Percentiles rank a stretch among this genome's conserved stretches.
These are phyloP conservation scores for Caenorhabditis latens DNA, from an alignment of 1,140 invertebrate genomes.

Conservation along the genomic window DNA sequence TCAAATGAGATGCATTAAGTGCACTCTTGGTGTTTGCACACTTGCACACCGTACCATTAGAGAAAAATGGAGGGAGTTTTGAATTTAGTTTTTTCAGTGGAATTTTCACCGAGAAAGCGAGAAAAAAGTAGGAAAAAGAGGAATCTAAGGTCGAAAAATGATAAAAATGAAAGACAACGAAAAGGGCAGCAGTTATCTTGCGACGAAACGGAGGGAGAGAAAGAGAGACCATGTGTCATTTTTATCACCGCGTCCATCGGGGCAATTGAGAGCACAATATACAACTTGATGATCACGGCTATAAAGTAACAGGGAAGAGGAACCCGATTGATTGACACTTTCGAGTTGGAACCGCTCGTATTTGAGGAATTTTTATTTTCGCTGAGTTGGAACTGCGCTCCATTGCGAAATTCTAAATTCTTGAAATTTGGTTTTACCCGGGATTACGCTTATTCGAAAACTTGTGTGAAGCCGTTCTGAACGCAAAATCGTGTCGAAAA, in stretches of 20 bases:
- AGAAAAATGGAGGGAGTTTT: background rate
- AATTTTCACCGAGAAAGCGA: background rate
- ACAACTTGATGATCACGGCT: constrained; percentile 19
- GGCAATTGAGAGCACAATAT: background rate
- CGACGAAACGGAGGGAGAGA: background rate
- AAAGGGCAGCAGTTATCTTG: background rate
- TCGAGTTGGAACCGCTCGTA: too few relatives aligned
- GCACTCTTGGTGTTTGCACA: background rate
- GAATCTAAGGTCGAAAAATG: background rate
- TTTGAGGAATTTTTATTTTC: too few relatives aligned
- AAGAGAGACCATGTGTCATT: constrained; percentile 41
- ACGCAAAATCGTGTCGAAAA: too few relatives aligned
- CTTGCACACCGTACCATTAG: background rate
- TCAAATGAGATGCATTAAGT: background rate
- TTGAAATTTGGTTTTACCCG: too few relatives aligned
- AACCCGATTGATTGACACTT: too few relatives aligned
- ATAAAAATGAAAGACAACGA: background rate
- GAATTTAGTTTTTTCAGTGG: background rate
- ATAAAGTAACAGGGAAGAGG: constrained; percentile 4
- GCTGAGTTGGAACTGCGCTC: too few relatives aligned
- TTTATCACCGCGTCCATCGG: background rate
- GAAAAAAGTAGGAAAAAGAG: background rate
- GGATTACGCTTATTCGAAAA: too few relatives aligned
- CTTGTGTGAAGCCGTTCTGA: too few relatives aligned
- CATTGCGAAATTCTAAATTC: too few relatives aligned